Percentiles rank a stretch among this genome's conserved stretches.
Evolutionary conservation across 2,888 invertebrate species (phyloP).

Genomic region (Amiota mariae): DNA sequence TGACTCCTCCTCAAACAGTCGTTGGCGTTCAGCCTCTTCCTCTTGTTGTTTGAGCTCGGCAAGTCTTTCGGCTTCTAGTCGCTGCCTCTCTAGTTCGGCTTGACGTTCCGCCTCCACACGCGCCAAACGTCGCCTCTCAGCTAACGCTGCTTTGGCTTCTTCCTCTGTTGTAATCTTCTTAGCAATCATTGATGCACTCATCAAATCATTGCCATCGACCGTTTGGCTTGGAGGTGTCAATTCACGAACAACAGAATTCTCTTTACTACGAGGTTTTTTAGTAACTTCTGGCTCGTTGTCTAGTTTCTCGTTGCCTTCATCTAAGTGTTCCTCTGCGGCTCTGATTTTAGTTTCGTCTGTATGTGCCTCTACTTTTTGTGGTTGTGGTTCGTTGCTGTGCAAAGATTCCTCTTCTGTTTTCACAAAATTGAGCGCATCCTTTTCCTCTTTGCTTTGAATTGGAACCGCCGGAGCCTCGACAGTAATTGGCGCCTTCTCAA

Average conservation of each 20-base stretch:
- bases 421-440: constrained; percentile 72
- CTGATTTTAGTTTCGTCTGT: not conserved
- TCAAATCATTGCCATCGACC: constrained; percentile 59
- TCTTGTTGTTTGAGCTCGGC: constrained; percentile 82
- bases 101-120: constrained; percentile 93
- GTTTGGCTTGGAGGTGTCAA: constrained; percentile 56
- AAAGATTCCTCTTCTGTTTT: constrained; percentile 64
- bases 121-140: constrained; percentile 89
- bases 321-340: constrained; percentile 64
- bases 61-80: constrained; percentile 82
- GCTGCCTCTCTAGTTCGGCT: constrained; percentile 87
- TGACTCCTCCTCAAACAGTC: constrained; percentile 86
- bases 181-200: constrained; percentile 79
- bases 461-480: constrained; percentile 26
- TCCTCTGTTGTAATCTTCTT: constrained; percentile 90
- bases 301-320: constrained; percentile 67
- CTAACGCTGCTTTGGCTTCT: constrained; percentile 93
- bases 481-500: constrained; percentile 15
- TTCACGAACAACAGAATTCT: constrained; percentile 67
- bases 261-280: constrained; percentile 65
- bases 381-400: constrained; percentile 46
- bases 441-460: constrained; percentile 72
- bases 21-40: constrained; percentile 88
- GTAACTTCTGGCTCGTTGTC: constrained; percentile 23
- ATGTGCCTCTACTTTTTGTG: constrained; percentile 43